Percentiles rank a stretch among this genome's conserved stretches.
Conservation (phyloP, 2,888 invertebrate species). For the Drosophila conformis region DNA sequence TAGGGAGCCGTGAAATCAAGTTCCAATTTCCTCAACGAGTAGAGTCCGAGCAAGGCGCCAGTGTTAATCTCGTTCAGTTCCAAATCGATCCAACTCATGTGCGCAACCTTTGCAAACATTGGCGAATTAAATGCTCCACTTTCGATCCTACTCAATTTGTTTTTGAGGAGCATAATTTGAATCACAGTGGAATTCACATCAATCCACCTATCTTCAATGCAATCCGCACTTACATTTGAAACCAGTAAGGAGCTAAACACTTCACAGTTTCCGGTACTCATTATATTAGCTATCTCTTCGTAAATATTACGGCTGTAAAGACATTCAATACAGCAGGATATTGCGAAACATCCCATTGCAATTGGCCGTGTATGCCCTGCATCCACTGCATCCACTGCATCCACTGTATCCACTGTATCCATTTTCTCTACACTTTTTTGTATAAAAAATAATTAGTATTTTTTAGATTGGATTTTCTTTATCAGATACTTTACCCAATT, state of each 20-base stretch:
- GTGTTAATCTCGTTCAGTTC: slow-evolving; percentile 57
- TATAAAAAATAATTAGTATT: neutral
- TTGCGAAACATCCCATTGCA: slow-evolving; percentile 31
- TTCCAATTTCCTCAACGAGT: slow-evolving; percentile 65
- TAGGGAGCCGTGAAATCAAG: slow-evolving; percentile 57
- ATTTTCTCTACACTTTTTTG: slow-evolving; percentile 7
- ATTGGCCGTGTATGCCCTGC: fast-evolving
- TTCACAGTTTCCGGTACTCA: slow-evolving; percentile 37
- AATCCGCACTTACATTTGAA: slow-evolving; percentile 7
- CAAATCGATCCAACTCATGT: slow-evolving; percentile 54
- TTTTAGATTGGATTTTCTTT: neutral
- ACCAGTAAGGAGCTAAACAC: slow-evolving; percentile 33
- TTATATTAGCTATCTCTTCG: slow-evolving; percentile 17
- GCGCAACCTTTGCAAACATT: slow-evolving; percentile 67
- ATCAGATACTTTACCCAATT: slow-evolving; percentile 14
- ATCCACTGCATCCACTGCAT: neutral
- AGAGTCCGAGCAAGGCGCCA: slow-evolving; percentile 76
- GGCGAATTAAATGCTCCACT: slow-evolving; percentile 74
- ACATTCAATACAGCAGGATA: slow-evolving; percentile 43
- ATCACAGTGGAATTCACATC: slow-evolving; percentile 42
- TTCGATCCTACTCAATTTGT: slow-evolving; percentile 54
- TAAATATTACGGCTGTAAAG: slow-evolving; percentile 30
- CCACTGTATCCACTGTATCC: neutral
- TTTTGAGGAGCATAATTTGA: slow-evolving; percentile 58
- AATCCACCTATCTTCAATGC: slow-evolving; percentile 57